phyloP scores from a whole-genome alignment of 2,888 invertebrate genomes.

The Platycheirus albimanus region DNA sequence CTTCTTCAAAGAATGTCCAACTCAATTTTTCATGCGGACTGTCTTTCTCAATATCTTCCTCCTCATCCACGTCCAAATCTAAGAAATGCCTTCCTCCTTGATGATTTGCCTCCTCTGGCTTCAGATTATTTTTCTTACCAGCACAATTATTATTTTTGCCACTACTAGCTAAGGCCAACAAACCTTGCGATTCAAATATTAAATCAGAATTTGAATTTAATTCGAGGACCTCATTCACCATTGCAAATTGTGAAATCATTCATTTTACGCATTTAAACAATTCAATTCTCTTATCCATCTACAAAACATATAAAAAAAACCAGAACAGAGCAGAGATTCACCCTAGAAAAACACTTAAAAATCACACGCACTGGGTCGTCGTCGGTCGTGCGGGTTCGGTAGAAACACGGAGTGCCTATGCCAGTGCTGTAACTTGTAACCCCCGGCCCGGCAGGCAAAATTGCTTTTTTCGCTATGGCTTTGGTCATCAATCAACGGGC shows the following conservation, averaged over 20 bases:
- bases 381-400: too few species aligned
- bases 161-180: constrained; percentile 50
- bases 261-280: constrained; percentile 56
- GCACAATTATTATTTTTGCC: constrained; percentile 27
- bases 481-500: constrained; percentile 69
- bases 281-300: constrained; percentile 32
- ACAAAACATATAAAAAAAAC: constrained; percentile 37
- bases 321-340: constrained; percentile 18
- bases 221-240: constrained; percentile 77
- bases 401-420: too few species aligned
- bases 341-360: constrained; percentile 33
- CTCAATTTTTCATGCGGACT: constrained; percentile 76
- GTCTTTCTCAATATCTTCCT: constrained; percentile 4
- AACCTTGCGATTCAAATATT: constrained; percentile 75
- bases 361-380: constrained; percentile 35
- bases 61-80: constrained; percentile 18
- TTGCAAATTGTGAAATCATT: constrained; percentile 75
- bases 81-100: constrained; percentile 45
- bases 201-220: constrained; percentile 76
- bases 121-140: constrained; percentile 26
- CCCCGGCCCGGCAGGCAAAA: constrained; percentile 25
- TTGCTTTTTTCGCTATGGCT: constrained; percentile 62
- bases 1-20: constrained; percentile 78
- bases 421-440: constrained; percentile 33
- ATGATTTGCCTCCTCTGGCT: constrained; percentile 28